phyloP scores from a whole-genome alignment of 1,140 invertebrate genomes.

The Arion vulgaris region DNA sequence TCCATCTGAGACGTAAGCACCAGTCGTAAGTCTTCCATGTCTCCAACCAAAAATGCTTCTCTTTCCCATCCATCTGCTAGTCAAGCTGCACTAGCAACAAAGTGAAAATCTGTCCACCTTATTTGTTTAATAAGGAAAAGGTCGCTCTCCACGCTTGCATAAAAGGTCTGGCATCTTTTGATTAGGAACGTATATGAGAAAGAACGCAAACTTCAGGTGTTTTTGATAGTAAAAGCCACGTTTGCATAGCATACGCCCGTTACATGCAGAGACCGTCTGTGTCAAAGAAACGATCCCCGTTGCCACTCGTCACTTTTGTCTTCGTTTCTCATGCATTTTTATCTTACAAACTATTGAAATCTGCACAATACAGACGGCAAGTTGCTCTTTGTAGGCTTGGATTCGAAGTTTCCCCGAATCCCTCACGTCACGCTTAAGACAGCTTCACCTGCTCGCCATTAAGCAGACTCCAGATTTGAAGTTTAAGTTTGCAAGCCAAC shows the following conservation, averaged over 20 bases:
- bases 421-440: slow-evolving; percentile 22
- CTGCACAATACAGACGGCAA: slow-evolving; percentile 33
- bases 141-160: slow-evolving; percentile 19
- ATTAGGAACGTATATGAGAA: slow-evolving; percentile 30
- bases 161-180: slow-evolving; percentile 36
- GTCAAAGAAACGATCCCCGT: slow-evolving; percentile 13
- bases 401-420: slow-evolving; percentile 23
- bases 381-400: slow-evolving; percentile 28
- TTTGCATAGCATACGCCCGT: slow-evolving; percentile 35
- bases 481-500: slow-evolving; percentile 8
- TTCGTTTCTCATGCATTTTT: slow-evolving; percentile 42
- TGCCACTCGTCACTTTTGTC: slow-evolving; percentile 39
- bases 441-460: slow-evolving; percentile 35
- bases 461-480: slow-evolving; percentile 19
- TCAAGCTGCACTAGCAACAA: slow-evolving; percentile 27
- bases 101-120: slow-evolving; percentile 27
- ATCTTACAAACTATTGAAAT: slow-evolving; percentile 37
- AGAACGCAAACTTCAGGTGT: slow-evolving; percentile 31
- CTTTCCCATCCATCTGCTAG: slow-evolving; percentile 16
- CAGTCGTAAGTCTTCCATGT: slow-evolving; percentile 14
- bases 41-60: not conserved
- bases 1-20: slow-evolving; percentile 9
- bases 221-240: slow-evolving; percentile 19
- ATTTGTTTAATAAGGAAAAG: slow-evolving; percentile 37
- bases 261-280: slow-evolving; percentile 26